Conservation (phyloP, 2,888 invertebrate genomes). For the Rhagium mordax region DNA sequence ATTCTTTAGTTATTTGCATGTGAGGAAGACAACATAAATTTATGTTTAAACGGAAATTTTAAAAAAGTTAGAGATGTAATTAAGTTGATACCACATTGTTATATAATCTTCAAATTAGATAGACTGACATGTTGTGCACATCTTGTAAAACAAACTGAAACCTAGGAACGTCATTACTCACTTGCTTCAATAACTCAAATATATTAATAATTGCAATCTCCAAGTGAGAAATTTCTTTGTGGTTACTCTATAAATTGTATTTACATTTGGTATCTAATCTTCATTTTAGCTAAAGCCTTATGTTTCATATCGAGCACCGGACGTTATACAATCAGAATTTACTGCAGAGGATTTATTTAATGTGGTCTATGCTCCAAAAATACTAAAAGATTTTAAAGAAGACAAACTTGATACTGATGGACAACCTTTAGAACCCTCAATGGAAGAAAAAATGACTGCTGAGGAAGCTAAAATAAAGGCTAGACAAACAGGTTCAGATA, state of each 20-base stretch:
- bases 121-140: too few species aligned
- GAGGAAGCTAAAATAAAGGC: conserved; percentile 82
- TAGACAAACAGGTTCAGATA: conserved; percentile 85
- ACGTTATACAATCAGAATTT: conserved; percentile 85
- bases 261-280: background rate
- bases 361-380: conserved; percentile 85
- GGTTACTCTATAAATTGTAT: background rate
- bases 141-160: too few species aligned
- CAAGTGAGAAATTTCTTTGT: background rate
- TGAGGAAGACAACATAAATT: too few species aligned
- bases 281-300: conserved; percentile 87
- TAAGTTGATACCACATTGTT: too few species aligned
- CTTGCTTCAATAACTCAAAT: too few species aligned
- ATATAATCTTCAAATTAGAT: too few species aligned
- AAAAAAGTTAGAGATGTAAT: too few species aligned
- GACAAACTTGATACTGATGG: conserved; percentile 82
- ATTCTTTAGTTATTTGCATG: too few species aligned
- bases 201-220: too few species aligned
- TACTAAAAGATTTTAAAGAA: conserved; percentile 81
- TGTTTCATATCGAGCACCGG: conserved; percentile 88
- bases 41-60: too few species aligned
- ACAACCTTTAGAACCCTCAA: conserved; percentile 79
- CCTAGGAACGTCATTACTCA: too few species aligned
- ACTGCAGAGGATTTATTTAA: conserved; percentile 88
- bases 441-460: conserved; percentile 80